Conservation (phyloP, 1,140 invertebrate genomes). For the Bombyx mori region ASM3026992v2 NC_085128.1:8802001-8802500, state of each 20-base stretch:
- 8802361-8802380: conserved; percentile 43
- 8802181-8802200: no score
- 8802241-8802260: conserved; percentile 27
- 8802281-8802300: conserved; percentile 44
- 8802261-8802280: conserved; percentile 43
- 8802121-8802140: no score
- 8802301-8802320: conserved; percentile 48
- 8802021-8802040: no score
- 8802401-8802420: conserved; percentile 46
- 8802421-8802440: conserved; percentile 59
- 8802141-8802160: no score
- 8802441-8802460: conserved; percentile 60
- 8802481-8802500: conserved; percentile 42
- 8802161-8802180: no score
- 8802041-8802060: no score
- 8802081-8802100: no score
- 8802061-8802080: no score
- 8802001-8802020: no score
- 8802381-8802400: conserved; percentile 53
- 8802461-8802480: conserved; percentile 43
- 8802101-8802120: no score
- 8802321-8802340: conserved; percentile 40
- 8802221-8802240: conserved; percentile 33
- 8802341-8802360: conserved; percentile 38
- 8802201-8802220: no score